Evolutionary conservation across 2,888 invertebrate genomes (phyloP).

Genomic region (Volucella zonaria): DNA sequence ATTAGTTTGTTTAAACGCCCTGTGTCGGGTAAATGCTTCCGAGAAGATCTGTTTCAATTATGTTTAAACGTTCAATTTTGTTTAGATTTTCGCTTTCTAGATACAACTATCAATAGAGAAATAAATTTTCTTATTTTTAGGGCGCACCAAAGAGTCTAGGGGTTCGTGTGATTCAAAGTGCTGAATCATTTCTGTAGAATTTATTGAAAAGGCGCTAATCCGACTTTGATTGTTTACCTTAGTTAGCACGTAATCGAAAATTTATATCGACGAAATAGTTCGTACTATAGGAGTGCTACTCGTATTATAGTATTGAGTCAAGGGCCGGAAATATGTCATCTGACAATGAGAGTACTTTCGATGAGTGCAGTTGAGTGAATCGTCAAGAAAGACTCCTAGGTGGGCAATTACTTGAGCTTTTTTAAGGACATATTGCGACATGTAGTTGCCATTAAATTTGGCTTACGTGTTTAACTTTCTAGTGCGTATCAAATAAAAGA

Average conservation of each 20-base stretch:
- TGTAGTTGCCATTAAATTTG: too few species aligned
- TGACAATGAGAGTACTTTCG: background rate
- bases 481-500: too few species aligned
- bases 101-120: background rate
- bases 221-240: background rate
- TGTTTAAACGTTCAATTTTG: background rate
- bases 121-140: constrained; percentile 13
- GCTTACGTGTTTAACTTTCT: too few species aligned
- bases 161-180: background rate
- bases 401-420: too few species aligned
- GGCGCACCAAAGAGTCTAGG: background rate
- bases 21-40: too few species aligned
- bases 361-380: too few species aligned
- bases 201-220: constrained; percentile 7
- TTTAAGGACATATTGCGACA: too few species aligned
- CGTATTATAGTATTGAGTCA: background rate
- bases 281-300: background rate
- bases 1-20: too few species aligned
- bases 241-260: background rate
- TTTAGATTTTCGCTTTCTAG: background rate
- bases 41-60: constrained; percentile 2
- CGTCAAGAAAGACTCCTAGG: too few species aligned
- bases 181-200: background rate
- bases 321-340: constrained; percentile 15
- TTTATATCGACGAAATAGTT: background rate